Percentiles rank a stretch among this genome's conserved stretches.
Conservation (phyloP, 2,113 vertebrate species). For the Platichthys stellatus region DNA sequence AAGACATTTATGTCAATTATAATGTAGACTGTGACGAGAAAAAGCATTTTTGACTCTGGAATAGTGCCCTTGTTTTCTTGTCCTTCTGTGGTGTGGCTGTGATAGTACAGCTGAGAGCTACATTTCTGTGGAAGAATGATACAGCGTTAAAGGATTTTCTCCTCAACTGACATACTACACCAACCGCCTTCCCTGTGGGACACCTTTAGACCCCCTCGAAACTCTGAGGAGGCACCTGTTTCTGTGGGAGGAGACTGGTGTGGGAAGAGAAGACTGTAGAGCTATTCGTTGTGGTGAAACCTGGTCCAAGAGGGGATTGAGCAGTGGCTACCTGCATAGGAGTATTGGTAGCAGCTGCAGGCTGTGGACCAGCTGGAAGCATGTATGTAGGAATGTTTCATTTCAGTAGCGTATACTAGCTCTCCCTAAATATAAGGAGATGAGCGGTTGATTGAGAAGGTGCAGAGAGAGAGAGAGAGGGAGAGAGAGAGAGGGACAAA, state of each 20-base stretch:
- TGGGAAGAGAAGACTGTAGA: slow-evolving; percentile 1
- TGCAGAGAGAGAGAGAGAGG: neutral
- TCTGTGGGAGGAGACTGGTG: slow-evolving; percentile 45
- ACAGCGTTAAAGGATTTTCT: slow-evolving; percentile 33
- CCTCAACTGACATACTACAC: slow-evolving; percentile 61
- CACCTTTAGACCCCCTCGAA: slow-evolving; percentile 41
- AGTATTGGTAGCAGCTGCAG: neutral
- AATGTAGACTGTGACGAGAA: slow-evolving; percentile 45
- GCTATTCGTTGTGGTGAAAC: slow-evolving; percentile 6
- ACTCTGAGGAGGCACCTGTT: slow-evolving; percentile 65
- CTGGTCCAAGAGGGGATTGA: neutral
- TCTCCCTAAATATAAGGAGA: slow-evolving; percentile 12
- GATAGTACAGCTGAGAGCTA: slow-evolving; percentile 27
- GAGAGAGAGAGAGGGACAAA: no score
- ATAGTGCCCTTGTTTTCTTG: slow-evolving; percentile 43
- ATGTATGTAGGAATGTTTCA: slow-evolving; percentile 39
- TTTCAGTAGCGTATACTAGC: slow-evolving; percentile 36
- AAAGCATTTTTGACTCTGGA: slow-evolving; percentile 55
- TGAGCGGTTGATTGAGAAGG: slow-evolving; percentile 37
- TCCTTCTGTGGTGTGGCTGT: slow-evolving; percentile 36
- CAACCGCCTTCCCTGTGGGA: slow-evolving; percentile 32
- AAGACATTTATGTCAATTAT: slow-evolving; percentile 67
- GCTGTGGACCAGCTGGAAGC: slow-evolving; percentile 5
- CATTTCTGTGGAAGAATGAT: slow-evolving; percentile 36
- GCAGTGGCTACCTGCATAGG: slow-evolving; percentile 24